Base-by-base conservation (phyloP, 2,797 vertebrate species). In the Gymnothorax reevesii region DNA sequence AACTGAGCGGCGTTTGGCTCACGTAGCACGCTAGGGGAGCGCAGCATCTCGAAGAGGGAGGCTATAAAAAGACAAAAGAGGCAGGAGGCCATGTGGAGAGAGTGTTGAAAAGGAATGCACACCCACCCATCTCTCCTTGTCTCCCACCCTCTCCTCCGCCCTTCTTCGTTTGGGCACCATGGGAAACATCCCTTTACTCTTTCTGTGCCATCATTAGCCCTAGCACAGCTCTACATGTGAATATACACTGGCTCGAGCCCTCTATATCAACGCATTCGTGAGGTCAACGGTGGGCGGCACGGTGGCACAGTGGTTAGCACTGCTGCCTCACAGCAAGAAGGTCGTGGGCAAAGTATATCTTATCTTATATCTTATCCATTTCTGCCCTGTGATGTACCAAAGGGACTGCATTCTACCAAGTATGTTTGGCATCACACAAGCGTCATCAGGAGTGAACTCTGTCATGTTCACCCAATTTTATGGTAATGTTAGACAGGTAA, bases 21-120 rank as follows among this genome's bases (percentile, higher is more conserved):
- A 92, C 91, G 94, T 92, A 94, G 93, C 92, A 92, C 95, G 93
- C 92, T 90, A 93, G 92, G 94, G 94, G 95, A 94, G 94, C 86
- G 91, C 89, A 93, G 92, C 88, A 88, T 94, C 94, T 95, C 95
- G 93, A 93, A 92, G 94, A 95, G 94, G 92, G 94, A 95, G 91
- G 94, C 95, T 96, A 96, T 96, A 96, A 96, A 96, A 96, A 96
- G 95, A 96, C 94, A 95, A 95, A 95, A 94, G 94, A 95, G 95
- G 94, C 94, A 95, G 93, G 92, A 95, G 94, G 94, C 96, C 94
- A 95, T 94, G 95, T 93, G 91, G 94, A 95, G 94, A 94, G 93
- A 94, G 94, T 94, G 94, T 93, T 95, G 95, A 95, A 95, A 94
- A 91, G 93, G 94, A 94, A 92, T 91, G 92, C 95, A 96, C 95